Evolutionary conservation across 2,113 vertebrate genomes (phyloP).

Genomic region (Dromaius novaehollandiae): DNA sequence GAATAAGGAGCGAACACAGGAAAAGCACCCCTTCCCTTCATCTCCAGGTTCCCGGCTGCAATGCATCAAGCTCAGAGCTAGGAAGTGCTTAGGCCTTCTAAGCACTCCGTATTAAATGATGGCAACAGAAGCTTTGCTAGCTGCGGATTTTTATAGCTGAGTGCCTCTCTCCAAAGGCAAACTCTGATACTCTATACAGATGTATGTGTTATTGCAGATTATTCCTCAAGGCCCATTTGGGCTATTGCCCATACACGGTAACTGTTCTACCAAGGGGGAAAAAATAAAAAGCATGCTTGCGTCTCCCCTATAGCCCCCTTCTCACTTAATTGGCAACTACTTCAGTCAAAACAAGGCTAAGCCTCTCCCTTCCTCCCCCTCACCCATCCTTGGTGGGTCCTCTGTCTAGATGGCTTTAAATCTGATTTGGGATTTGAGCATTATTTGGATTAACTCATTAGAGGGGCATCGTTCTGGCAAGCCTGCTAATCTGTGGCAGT

Average conservation of each 20-base stretch:
- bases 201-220: slow-evolving; percentile 49
- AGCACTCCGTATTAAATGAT: slow-evolving; percentile 29
- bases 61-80: slow-evolving; percentile 43
- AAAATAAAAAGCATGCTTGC: slow-evolving; percentile 30
- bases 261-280: neutral
- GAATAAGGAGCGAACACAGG: slow-evolving; percentile 62
- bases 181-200: slow-evolving; percentile 41
- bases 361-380: neutral
- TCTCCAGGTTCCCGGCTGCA: slow-evolving; percentile 31
- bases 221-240: slow-evolving; percentile 50
- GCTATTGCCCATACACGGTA: neutral
- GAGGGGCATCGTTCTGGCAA: slow-evolving; percentile 72
- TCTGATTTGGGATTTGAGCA: slow-evolving; percentile 81
- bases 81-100: slow-evolving; percentile 51
- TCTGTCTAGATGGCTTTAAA: slow-evolving; percentile 74
- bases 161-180: slow-evolving; percentile 30
- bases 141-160: slow-evolving; percentile 54
- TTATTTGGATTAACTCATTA: slow-evolving; percentile 85
- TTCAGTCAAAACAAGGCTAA: slow-evolving; percentile 6
- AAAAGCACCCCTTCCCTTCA: neutral
- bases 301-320: neutral
- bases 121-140: slow-evolving; percentile 30
- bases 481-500: slow-evolving; percentile 76
- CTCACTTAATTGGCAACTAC: slow-evolving; percentile 3
- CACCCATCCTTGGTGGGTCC: neutral